A percentile compares a stretch with the other conserved stretches of the same genome.
Conservation (phyloP, 1,140 invertebrate genomes). For the Hyles euphorbiae region DNA sequence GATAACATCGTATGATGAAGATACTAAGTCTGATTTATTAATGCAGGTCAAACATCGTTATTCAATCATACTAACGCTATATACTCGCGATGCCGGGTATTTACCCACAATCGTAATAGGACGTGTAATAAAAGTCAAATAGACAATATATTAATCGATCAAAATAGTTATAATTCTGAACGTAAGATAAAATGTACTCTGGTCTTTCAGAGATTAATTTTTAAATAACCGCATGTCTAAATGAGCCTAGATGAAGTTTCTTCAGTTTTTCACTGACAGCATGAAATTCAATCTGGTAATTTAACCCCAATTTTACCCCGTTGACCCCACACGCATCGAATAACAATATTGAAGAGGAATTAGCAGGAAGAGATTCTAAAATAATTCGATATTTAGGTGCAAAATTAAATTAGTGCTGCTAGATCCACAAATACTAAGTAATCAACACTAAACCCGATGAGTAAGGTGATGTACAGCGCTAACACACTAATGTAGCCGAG, state of each 20-base stretch:
- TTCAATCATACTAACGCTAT: constrained; percentile 21
- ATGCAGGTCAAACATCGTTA: constrained; percentile 25
- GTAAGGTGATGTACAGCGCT: constrained; percentile 28
- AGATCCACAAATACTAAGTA: background rate
- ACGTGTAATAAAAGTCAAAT: constrained; percentile 5
- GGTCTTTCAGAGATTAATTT: too few species aligned
- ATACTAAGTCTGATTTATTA: background rate
- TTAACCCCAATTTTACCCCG: too few species aligned
- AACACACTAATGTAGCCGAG: constrained; percentile 45
- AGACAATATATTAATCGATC: constrained; percentile 1
- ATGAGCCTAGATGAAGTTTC: too few species aligned
- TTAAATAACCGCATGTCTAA: too few species aligned
- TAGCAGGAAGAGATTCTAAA: background rate
- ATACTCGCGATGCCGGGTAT: constrained; percentile 34
- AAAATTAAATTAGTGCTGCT: constrained; percentile 1
- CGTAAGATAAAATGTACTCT: too few species aligned
- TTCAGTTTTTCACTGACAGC: too few species aligned
- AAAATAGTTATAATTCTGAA: constrained; percentile 1
- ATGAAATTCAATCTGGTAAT: too few species aligned
- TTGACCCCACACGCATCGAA: background rate
- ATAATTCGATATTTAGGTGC: background rate
- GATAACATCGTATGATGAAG: too few species aligned
- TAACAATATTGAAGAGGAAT: too few species aligned
- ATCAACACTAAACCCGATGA: background rate
- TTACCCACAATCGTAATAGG: background rate